A percentile compares a stretch with the other conserved stretches of the same genome.
These are phyloP conservation scores for Cylas formicarius DNA, from an alignment of 1,140 invertebrate genomes.

Conservation along the genomic window DNA sequence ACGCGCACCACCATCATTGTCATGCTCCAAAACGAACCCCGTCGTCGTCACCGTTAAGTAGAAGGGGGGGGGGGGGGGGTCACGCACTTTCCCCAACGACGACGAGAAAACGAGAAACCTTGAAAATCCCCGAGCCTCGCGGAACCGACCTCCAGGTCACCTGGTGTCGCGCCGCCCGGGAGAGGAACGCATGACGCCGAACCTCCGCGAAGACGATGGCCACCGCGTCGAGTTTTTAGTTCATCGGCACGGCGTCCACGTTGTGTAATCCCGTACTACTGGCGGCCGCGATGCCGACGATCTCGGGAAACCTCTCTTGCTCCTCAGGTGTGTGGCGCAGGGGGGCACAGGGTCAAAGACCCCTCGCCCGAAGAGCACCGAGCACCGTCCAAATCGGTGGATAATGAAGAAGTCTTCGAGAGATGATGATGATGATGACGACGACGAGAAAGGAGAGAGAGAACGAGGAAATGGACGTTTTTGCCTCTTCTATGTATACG, in stretches of 20 bases:
- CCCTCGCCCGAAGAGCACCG: constrained; percentile 13
- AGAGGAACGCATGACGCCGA: constrained; percentile 5
- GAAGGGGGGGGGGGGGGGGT: too few species aligned
- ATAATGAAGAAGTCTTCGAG: constrained; percentile 9
- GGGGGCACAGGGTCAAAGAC: constrained; percentile 37
- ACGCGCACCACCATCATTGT: too few species aligned
- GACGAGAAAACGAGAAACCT: too few species aligned
- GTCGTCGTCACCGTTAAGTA: too few species aligned
- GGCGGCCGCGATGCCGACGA: constrained; percentile 27
- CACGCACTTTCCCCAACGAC: too few species aligned
- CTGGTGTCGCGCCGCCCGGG: constrained; percentile 2
- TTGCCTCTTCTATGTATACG: too few species aligned
- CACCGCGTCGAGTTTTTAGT: constrained; percentile 12
- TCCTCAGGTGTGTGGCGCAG: constrained; percentile 21
- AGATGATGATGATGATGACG: too few species aligned
- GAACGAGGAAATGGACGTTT: too few species aligned
- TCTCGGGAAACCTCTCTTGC: constrained; percentile 29
- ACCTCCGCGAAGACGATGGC: constrained; percentile 21
- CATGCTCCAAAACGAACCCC: too few species aligned
- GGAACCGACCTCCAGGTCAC: too few species aligned
- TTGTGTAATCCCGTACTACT: constrained; percentile 39
- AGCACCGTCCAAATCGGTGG: constrained; percentile 7
- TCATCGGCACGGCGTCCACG: constrained; percentile 25
- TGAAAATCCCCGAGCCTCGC: too few species aligned
- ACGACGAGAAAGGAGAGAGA: too few species aligned